These are phyloP conservation scores for Danaus chrysippus DNA, from an alignment of 2,888 invertebrate species.

Conservation along the genomic window DNA sequence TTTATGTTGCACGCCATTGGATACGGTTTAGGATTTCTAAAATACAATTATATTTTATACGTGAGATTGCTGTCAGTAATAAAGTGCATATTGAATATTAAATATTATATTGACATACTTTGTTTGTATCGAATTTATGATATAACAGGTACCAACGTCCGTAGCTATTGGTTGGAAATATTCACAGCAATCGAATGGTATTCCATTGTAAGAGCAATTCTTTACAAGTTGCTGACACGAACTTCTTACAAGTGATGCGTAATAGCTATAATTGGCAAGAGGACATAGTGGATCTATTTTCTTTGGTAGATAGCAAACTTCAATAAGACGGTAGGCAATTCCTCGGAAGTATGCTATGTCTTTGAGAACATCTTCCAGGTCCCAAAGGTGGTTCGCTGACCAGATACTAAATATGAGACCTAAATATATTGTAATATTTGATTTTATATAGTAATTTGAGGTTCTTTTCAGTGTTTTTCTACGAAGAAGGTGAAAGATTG, in stretches of 20 bases:
- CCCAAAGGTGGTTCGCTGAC: constrained; percentile 82
- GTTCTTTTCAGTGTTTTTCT: too few relatives aligned
- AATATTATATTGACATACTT: constrained; percentile 44
- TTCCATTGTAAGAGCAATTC: constrained; percentile 75
- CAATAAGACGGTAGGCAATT: constrained; percentile 81
- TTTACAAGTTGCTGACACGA: constrained; percentile 70
- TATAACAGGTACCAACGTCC: constrained; percentile 80
- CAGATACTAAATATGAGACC: constrained; percentile 69
- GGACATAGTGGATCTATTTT: constrained; percentile 78
- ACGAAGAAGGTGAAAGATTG: too few relatives aligned
- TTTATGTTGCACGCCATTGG: constrained; percentile 75
- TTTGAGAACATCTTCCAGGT: constrained; percentile 83
- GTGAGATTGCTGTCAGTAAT: too few relatives aligned
- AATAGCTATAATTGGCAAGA: constrained; percentile 78
- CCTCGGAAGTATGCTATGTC: constrained; percentile 85
- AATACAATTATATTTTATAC: constrained; percentile 25
- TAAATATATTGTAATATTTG: constrained; percentile 10
- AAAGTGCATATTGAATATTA: too few relatives aligned
- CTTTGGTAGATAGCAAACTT: constrained; percentile 75
- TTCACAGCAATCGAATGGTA: constrained; percentile 79
- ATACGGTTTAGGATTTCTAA: constrained; percentile 55
- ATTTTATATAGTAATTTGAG: too few relatives aligned
- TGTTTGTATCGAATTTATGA: constrained; percentile 81
- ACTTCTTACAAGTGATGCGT: constrained; percentile 75
- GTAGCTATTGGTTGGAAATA: constrained; percentile 80